Percentiles rank a stretch among this genome's conserved stretches.
Conservation (phyloP, 2,797 vertebrate genomes). For the Labroides dimidiatus region DNA sequence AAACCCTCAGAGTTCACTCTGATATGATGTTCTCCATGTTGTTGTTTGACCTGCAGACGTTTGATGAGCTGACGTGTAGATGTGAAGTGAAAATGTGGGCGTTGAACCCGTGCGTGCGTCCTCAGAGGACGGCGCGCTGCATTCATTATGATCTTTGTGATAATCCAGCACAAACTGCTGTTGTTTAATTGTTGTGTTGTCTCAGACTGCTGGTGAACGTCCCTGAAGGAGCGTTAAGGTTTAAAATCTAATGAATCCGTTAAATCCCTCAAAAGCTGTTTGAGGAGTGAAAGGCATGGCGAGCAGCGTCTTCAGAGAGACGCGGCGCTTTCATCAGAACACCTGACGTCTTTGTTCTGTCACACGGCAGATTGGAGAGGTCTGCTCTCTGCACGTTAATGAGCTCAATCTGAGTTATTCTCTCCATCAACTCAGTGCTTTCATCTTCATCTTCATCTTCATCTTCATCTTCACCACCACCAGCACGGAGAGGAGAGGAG, state of each 20-base stretch:
- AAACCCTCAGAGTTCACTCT: no score
- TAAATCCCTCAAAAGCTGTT: constrained; percentile 58
- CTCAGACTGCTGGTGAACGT: constrained; percentile 33
- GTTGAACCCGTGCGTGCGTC: no score
- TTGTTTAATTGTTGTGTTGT: constrained; percentile 31
- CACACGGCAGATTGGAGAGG: constrained; percentile 46
- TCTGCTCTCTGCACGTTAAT: constrained; percentile 37
- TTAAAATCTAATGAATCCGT: constrained; percentile 59
- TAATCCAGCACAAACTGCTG: constrained; percentile 8
- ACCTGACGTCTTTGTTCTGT: constrained; percentile 63
- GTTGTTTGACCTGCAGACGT: no score
- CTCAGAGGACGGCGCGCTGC: background rate
- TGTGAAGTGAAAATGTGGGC: no score
- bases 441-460: constrained; percentile 37
- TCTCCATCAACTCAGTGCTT: constrained; percentile 48
- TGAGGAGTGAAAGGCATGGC: constrained; percentile 40
- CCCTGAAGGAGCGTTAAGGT: constrained; percentile 47
- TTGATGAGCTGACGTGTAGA: no score
- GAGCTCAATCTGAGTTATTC: constrained; percentile 29
- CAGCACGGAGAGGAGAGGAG: no score
- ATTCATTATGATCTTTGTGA: constrained; percentile 10
- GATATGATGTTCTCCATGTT: no score
- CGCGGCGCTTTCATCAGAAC: constrained; percentile 62
- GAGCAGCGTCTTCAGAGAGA: constrained; percentile 25
- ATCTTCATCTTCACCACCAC: no score